phyloP scores from a whole-genome alignment of 2,797 vertebrate genomes.

The Sardinella longiceps region DNA sequence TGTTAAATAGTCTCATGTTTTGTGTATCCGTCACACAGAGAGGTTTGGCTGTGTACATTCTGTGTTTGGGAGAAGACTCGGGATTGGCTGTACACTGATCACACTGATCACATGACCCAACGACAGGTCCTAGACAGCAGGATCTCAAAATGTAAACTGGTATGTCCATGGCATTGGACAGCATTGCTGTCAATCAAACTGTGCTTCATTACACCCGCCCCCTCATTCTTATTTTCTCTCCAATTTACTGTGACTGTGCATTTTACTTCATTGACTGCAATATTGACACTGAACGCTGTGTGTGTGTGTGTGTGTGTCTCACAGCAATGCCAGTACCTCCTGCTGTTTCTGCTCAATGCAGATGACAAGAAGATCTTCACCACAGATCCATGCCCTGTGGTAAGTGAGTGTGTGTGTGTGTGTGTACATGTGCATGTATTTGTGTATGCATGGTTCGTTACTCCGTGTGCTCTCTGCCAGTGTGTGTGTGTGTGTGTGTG shows the following conservation, averaged over 20 bases:
- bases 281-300: background rate
- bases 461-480: too few species aligned
- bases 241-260: background rate
- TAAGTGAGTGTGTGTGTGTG: background rate
- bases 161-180: background rate
- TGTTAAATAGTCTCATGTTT: too few species aligned
- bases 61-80: too few species aligned
- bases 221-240: background rate
- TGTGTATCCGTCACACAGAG: too few species aligned
- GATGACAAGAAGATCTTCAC: background rate
- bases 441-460: too few species aligned
- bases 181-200: background rate
- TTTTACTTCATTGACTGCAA: too few species aligned
- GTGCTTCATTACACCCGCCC: background rate
- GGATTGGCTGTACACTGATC: too few species aligned
- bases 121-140: background rate
- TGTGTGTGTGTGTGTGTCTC: background rate
- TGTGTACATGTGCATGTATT: background rate
- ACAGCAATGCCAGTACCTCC: background rate
- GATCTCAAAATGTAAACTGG: background rate
- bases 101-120: too few species aligned
- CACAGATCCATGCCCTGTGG: background rate
- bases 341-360: background rate
- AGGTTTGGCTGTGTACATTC: too few species aligned
- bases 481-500: background rate